phyloP scores from a whole-genome alignment of 2,797 vertebrate species.

The Gymnothorax javanicus region DNA sequence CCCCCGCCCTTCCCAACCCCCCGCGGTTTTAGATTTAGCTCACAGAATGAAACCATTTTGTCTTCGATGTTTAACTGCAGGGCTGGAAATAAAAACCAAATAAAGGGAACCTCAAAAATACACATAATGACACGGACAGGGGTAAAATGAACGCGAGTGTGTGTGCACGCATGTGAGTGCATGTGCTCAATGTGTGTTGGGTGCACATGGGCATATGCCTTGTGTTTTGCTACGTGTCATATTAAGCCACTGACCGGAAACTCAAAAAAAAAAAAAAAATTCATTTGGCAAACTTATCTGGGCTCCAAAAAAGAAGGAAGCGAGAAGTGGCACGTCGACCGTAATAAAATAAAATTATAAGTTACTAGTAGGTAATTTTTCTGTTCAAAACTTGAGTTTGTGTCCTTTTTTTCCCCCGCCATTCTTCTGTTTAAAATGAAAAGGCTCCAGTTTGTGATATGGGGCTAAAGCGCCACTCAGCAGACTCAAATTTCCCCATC shows the following conservation, averaged over 20 bases:
- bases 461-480: neutral
- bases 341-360: slow-evolving; percentile 50
- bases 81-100: slow-evolving; percentile 30
- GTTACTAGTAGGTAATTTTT: slow-evolving; percentile 47
- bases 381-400: slow-evolving; percentile 50
- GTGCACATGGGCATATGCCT: slow-evolving; percentile 37
- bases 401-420: slow-evolving; percentile 53
- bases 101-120: slow-evolving; percentile 31
- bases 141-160: slow-evolving; percentile 37
- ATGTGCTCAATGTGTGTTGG: slow-evolving; percentile 22
- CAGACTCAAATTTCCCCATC: slow-evolving; percentile 16
- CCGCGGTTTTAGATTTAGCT: slow-evolving; percentile 45
- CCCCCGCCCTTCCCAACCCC: slow-evolving; percentile 42
- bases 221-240: slow-evolving; percentile 42
- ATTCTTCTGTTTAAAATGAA: slow-evolving; percentile 53
- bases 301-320: slow-evolving; percentile 36
- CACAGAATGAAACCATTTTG: slow-evolving; percentile 48
- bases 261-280: slow-evolving; percentile 48
- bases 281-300: slow-evolving; percentile 58
- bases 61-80: slow-evolving; percentile 45
- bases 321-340: slow-evolving; percentile 50
- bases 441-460: slow-evolving; percentile 29
- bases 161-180: slow-evolving; percentile 32
- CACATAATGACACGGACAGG: slow-evolving; percentile 44
- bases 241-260: slow-evolving; percentile 52